phyloP scores from a whole-genome alignment of 2,113 vertebrate species.

The Microcebus tavaratra region DNA sequence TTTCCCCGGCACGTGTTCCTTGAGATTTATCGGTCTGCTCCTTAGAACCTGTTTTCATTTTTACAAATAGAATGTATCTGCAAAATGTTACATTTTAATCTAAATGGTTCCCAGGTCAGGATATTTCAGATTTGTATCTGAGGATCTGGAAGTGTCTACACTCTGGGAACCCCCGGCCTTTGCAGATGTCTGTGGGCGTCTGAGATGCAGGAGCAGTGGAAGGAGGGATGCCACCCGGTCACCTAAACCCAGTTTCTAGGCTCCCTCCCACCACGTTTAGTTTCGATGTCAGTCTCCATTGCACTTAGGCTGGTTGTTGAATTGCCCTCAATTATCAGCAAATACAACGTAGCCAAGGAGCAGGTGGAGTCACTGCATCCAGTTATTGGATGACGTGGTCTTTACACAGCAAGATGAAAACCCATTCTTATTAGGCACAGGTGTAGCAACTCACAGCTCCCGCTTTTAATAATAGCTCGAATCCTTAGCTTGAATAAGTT shows the following conservation, averaged over 20 bases:
- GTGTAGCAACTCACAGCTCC: neutral
- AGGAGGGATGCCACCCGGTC: rapidly evolving
- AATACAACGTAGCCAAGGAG: neutral
- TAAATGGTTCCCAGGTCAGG: neutral
- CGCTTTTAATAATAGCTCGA: neutral
- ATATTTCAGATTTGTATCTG: neutral
- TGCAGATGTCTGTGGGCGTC: rapidly evolving
- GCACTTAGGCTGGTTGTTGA: no score
- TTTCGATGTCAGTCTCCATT: neutral
- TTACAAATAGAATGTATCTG: neutral
- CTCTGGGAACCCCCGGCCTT: neutral
- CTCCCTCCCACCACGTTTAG: neutral
- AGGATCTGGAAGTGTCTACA: neutral
- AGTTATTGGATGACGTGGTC: neutral
- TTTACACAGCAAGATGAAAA: neutral
- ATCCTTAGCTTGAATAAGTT: neutral
- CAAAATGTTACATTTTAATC: neutral
- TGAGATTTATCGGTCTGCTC: rapidly evolving
- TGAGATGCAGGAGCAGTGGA: neutral
- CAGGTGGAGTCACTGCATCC: neutral
- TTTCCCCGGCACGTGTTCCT: no score
- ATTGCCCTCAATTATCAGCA: neutral
- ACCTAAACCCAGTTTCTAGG: neutral
- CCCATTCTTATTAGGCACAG: neutral
- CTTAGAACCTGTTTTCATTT: neutral